phyloP scores from a whole-genome alignment of 1,140 invertebrate genomes.

The Odontomachus brunneus region DNA sequence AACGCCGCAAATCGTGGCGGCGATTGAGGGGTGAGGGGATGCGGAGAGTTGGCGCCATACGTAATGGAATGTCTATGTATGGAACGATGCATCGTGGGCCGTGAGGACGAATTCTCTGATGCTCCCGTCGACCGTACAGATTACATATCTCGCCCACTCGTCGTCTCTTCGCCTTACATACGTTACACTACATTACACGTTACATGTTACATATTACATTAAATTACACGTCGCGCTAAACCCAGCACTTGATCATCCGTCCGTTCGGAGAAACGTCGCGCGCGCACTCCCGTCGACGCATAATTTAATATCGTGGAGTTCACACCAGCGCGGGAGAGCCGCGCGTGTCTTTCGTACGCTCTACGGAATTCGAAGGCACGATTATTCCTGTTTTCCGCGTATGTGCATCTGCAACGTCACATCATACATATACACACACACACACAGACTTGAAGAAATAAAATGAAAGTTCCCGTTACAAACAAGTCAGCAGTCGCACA shows the following conservation, averaged over 20 bases:
- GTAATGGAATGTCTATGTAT: constrained; percentile 82
- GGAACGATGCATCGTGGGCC: constrained; percentile 72
- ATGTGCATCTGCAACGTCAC: not conserved
- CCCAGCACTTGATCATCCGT: not conserved
- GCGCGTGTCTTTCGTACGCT: constrained; percentile 47
- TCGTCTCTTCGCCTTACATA: constrained; percentile 36
- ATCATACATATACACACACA: no score
- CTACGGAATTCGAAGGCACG: constrained; percentile 75
- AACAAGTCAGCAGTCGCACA: no score
- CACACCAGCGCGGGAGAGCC: constrained; percentile 34
- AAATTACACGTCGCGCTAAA: constrained; percentile 41
- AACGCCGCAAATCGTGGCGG: not conserved
- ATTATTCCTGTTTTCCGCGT: constrained; percentile 36
- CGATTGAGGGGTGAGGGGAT: constrained; percentile 2
- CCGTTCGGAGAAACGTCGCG: constrained; percentile 62
- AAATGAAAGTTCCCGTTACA: no score
- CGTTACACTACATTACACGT: constrained; percentile 29
- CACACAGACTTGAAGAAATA: no score
- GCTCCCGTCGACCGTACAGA: constrained; percentile 70
- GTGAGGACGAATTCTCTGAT: constrained; percentile 74
- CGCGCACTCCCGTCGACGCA: constrained; percentile 64
- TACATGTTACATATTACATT: constrained; percentile 58
- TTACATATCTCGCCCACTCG: not conserved
- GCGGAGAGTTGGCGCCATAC: constrained; percentile 60
- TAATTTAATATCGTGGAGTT: constrained; percentile 71